Evolutionary conservation across 92 coral and sea anemone species (phyloP), one percentile per base, ranked within the genome.

Genomic region (Palythoa grandis): DNA sequence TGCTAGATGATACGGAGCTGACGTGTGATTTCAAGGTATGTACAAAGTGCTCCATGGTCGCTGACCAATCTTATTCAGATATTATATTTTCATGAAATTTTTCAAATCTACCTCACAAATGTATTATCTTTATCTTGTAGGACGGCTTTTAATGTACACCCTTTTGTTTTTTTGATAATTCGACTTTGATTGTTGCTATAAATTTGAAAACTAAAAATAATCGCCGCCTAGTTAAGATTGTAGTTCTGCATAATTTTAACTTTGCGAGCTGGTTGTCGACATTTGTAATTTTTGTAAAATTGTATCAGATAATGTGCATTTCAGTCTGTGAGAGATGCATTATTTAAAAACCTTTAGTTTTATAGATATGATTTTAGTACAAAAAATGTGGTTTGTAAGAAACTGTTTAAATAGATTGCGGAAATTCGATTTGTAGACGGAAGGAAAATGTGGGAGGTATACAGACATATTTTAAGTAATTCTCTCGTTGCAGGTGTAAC

Each of bases 21-120:
- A 88, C 99, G 82, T 97, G 97, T 76, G 99, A 97, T 90, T 97
- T 97, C 93, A 94, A 94, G 98, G 99, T 97, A 88, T 82, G 93
- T 76, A 40, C 78, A 67, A 52, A 47, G 52, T 52, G 82, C 74
- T 80, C 79, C 71, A 58, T 83, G 78, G 77, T 82, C 71, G 77
- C 77, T 48, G 86, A 71, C 68, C 86, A 5, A 63, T 63, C 22
- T 29, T 23, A 19, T 22, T 20, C 50, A 43, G 12, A 53, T 25
- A 29, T 52, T 11, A 25, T 25, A 11, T 10, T 48, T 20, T 20
- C 2, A n/a, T n/a, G 43, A 7, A 25, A 69, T 69, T 69, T 15
- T 69, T 69, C 19, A 29, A 29, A 29, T 25, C 5, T 69, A 29
- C 25, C 12, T 69, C 40, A 69, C 6, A 11, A 12, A 3, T 63